Conservation (phyloP, 1,140 invertebrate species). For the Macrobrachium nipponense region DNA sequence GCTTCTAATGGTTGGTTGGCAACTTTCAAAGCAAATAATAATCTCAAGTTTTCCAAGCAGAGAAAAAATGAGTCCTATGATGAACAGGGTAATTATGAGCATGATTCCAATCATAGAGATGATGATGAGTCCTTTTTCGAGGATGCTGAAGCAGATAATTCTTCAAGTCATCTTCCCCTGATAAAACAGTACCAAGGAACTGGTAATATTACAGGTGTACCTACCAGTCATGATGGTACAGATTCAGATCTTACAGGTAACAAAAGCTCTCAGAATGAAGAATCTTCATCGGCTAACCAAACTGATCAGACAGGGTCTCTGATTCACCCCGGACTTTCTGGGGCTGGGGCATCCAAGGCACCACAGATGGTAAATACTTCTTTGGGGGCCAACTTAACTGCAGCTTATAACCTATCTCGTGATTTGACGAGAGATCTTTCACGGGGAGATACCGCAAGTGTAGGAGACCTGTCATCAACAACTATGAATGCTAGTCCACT, state of each 20-base stretch:
- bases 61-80: slow-evolving; percentile 20
- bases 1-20: slow-evolving; percentile 64
- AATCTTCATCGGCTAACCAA: slow-evolving; percentile 23
- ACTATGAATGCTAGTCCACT: slow-evolving; percentile 46
- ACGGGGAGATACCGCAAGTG: slow-evolving; percentile 22
- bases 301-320: slow-evolving; percentile 43
- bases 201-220: slow-evolving; percentile 8
- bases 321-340: slow-evolving; percentile 41
- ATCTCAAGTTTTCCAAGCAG: slow-evolving; percentile 58
- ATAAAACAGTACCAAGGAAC: slow-evolving; percentile 18
- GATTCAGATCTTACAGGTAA: slow-evolving; percentile 23
- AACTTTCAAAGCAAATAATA: slow-evolving; percentile 62
- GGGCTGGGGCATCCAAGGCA: slow-evolving; percentile 36
- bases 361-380: slow-evolving; percentile 54
- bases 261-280: slow-evolving; percentile 26
- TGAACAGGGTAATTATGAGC: slow-evolving; percentile 3
- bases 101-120: slow-evolving; percentile 20
- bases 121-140: slow-evolving; percentile 54
- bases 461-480: slow-evolving; percentile 32
- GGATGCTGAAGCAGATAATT: slow-evolving; percentile 53
- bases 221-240: slow-evolving; percentile 37
- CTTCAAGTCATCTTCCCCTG: slow-evolving; percentile 12
- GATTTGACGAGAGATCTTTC: slow-evolving; percentile 51
- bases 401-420: slow-evolving; percentile 57
- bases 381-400: slow-evolving; percentile 51